These are phyloP conservation scores for Lytechinus variegatus DNA, from an alignment of 35 echinoderm and acorn worm species.

Conservation along the genomic window DNA sequence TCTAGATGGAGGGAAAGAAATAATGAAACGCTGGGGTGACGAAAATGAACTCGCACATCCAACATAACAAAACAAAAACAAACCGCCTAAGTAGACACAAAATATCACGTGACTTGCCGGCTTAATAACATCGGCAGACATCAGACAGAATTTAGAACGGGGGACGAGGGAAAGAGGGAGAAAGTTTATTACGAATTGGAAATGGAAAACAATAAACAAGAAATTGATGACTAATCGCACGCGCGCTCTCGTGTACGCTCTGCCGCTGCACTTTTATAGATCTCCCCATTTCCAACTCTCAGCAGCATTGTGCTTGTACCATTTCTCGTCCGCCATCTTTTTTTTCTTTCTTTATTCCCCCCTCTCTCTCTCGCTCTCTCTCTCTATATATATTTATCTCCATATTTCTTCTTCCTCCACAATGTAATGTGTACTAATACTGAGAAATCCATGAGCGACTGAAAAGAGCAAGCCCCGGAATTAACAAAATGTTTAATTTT, in stretches of 20 bases:
- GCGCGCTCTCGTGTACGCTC: background rate
- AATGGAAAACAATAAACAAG: conserved; percentile 48
- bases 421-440: too few species aligned
- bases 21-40: background rate
- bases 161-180: background rate
- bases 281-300: background rate
- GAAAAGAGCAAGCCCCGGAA: too few species aligned
- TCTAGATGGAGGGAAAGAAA: background rate
- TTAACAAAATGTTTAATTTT: too few species aligned
- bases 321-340: background rate
- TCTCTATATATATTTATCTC: background rate
- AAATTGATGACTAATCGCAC: conserved; percentile 45
- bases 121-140: conserved; percentile 42
- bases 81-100: conserved; percentile 11
- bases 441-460: too few species aligned
- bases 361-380: too few species aligned
- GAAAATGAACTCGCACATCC: background rate
- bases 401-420: too few species aligned
- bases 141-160: conserved; percentile 15
- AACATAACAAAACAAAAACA: background rate
- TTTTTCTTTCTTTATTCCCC: background rate
- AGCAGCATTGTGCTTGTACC: too few species aligned
- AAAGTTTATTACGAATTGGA: conserved; percentile 30
- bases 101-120: conserved; percentile 16
- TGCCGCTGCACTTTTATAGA: background rate